These are phyloP conservation scores for Linnaemya tessellans DNA, from an alignment of 2,888 invertebrate genomes.

Conservation along the genomic window DNA sequence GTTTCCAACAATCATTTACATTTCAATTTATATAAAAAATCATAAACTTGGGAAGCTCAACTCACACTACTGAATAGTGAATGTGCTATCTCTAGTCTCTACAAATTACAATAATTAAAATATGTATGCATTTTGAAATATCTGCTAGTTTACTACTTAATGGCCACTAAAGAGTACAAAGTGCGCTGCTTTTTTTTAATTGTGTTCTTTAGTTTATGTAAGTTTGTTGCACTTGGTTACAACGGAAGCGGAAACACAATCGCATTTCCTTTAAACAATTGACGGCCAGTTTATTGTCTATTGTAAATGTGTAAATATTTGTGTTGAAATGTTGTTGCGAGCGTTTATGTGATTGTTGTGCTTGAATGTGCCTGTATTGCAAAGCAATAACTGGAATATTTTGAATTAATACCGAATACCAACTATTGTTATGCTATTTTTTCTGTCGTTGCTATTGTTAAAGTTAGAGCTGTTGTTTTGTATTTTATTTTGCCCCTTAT, in stretches of 20 bases:
- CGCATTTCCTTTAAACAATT: constrained; percentile 67
- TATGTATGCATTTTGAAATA: not conserved
- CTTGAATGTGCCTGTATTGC: not conserved
- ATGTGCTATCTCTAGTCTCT: too few species aligned
- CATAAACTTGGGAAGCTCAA: too few species aligned
- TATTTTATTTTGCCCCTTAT: constrained; percentile 42
- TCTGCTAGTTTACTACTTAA: not conserved
- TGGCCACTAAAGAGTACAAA: not conserved
- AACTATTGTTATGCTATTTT: constrained; percentile 53
- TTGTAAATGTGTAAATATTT: constrained; percentile 9
- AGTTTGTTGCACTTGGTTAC: constrained; percentile 57
- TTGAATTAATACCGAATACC: constrained; percentile 33
- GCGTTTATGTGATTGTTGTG: not conserved
- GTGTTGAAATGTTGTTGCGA: not conserved
- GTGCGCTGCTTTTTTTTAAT: not conserved
- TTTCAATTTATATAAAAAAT: too few species aligned
- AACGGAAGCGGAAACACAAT: constrained; percentile 70
- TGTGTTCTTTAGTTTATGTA: constrained; percentile 26
- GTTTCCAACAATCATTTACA: too few species aligned
- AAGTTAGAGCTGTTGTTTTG: constrained; percentile 39
- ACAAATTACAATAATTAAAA: too few species aligned
- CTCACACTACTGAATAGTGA: too few species aligned
- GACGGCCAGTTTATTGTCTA: constrained; percentile 29
- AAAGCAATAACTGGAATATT: constrained; percentile 26
- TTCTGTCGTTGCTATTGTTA: constrained; percentile 29